phyloP scores from a whole-genome alignment of 2,113 vertebrate species.

The Callaeas wilsoni region DNA sequence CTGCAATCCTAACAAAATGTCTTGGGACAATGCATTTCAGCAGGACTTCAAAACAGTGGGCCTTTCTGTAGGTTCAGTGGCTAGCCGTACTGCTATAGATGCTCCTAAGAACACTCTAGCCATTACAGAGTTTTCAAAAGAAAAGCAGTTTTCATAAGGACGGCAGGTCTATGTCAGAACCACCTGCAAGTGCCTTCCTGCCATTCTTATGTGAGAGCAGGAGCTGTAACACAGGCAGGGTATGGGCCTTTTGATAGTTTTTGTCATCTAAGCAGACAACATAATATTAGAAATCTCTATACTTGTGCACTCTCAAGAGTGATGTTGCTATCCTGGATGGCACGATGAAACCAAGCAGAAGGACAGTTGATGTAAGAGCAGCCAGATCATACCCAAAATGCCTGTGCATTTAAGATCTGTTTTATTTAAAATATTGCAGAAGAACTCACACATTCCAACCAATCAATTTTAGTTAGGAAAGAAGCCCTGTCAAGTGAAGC shows the following conservation, averaged over 20 bases:
- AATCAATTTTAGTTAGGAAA: background rate
- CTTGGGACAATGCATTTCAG: background rate
- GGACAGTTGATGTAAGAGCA: background rate
- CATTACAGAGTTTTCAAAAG: background rate
- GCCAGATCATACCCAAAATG: background rate
- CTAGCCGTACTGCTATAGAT: background rate
- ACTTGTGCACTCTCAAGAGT: background rate
- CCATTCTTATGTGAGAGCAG: background rate
- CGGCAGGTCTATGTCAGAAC: background rate
- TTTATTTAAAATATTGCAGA: background rate
- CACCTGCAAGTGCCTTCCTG: background rate
- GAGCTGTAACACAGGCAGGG: background rate
- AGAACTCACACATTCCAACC: background rate
- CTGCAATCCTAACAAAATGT: background rate
- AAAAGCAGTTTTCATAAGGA: background rate
- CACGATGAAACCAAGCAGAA: background rate
- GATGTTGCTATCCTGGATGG: background rate
- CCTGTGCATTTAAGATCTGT: background rate
- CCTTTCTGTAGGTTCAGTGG: background rate
- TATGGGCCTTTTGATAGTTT: background rate
- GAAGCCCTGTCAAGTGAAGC: background rate
- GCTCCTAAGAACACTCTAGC: background rate
- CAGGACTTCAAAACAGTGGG: background rate
- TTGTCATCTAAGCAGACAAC: background rate
- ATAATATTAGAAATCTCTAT: background rate